phyloP scores from a whole-genome alignment of 2,888 invertebrate species.

The Sthenelais limicola region DNA sequence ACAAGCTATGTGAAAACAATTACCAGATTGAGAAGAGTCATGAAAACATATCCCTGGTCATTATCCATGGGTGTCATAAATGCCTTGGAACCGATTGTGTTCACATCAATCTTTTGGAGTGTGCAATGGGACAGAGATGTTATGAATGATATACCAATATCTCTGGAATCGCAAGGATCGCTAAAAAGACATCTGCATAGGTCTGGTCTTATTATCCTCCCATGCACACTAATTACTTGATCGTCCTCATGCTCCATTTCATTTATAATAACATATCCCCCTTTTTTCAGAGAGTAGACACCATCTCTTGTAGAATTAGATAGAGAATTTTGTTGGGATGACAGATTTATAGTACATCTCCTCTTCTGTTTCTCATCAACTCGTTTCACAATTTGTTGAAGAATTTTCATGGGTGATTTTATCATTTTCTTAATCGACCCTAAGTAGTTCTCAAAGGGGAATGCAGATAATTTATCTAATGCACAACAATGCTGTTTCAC shows the following conservation, averaged over 20 bases:
- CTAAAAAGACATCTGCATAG: background rate
- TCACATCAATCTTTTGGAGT: background rate
- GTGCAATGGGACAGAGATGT: background rate
- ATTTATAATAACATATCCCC: background rate
- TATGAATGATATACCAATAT: background rate
- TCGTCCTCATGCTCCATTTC: background rate
- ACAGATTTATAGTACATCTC: no score
- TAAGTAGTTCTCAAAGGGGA: background rate
- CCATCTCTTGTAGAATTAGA: background rate
- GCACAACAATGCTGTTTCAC: background rate
- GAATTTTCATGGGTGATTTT: background rate
- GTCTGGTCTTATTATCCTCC: background rate
- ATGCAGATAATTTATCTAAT: background rate
- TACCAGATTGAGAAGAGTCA: background rate
- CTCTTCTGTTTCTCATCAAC: background rate
- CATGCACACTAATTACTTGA: background rate
- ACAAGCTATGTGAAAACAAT: no score
- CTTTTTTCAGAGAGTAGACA: background rate
- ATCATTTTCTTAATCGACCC: background rate
- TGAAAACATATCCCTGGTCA: background rate
- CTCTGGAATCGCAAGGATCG: background rate
- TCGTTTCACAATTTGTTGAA: background rate
- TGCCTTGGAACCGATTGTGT: background rate
- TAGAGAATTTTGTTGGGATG: background rate
- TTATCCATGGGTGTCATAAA: background rate